Conservation (phyloP, 2,113 vertebrate species). For the Cardinalis cardinalis region DNA sequence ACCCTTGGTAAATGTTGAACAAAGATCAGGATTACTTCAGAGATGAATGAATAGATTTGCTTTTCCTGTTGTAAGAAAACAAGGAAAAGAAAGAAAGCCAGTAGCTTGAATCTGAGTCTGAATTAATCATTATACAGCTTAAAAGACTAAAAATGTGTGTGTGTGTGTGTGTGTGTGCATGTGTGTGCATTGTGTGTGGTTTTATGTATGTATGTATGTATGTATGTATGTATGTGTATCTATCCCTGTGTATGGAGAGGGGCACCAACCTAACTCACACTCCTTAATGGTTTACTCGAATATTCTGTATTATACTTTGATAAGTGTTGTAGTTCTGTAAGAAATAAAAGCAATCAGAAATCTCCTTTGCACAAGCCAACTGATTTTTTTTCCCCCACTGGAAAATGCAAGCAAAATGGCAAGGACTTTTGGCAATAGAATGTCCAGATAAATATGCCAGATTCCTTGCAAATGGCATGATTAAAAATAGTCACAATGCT, state of each 20-base stretch:
- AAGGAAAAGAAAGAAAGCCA: not conserved
- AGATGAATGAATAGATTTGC: not conserved
- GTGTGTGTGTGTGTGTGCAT: not conserved
- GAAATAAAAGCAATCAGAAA: conserved; percentile 63
- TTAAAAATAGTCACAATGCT: conserved; percentile 62
- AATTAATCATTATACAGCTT: not conserved
- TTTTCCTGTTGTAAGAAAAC: not conserved
- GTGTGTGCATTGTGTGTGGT: not conserved
- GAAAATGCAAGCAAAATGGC: conserved; percentile 71
- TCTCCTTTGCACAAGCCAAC: conserved; percentile 55
- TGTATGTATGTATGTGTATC: not conserved
- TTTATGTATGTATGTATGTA: conserved; percentile 18
- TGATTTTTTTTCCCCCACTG: conserved; percentile 19
- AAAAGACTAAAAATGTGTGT: not conserved
- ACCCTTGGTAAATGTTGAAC: not conserved
- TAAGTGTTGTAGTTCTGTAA: conserved; percentile 50
- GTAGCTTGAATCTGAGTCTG: not conserved
- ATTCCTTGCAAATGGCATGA: conserved; percentile 60
- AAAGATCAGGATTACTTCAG: not conserved
- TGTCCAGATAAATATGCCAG: conserved; percentile 65
- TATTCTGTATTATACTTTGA: conserved; percentile 35
- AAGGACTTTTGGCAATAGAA: conserved; percentile 71
- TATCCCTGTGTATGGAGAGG: conserved; percentile 2
- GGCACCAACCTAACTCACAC: not conserved
- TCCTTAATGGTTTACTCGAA: conserved; percentile 17